Base-by-base conservation (phyloP, 2,888 invertebrate species). In the Lottia scabra region DNA sequence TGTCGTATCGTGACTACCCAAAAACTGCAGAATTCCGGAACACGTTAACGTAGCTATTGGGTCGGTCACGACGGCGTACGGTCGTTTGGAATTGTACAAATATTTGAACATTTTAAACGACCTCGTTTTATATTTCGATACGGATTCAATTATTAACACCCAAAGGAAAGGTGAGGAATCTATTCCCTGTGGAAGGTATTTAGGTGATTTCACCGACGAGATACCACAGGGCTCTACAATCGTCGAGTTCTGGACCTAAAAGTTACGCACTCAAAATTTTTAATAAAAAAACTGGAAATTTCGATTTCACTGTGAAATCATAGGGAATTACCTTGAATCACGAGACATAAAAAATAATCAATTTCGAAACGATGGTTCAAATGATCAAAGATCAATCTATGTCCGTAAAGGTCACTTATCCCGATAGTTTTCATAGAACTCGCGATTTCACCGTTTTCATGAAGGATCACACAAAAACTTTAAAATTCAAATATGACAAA, bases 51-150 rank as follows among this genome's bases (percentile, higher is more conserved):
- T 56, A 2, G 5, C 56, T 4, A 82, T 90, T 10, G 90, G 89
- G 0, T 82, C 85, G 0, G 89, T 87, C 66, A 87, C 87, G 0
- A 89, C 89, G 0, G 73, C 84, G 6, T 80, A 83, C 48, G 87
- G 89, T 0, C 67, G 88, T 5, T 69, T 89, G 1, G 83, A 85
- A 72, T 74, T 90, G 0, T 88, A 87, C 71, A 67, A 69, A 2
- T 84, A 85, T 27, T 70, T 90, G 4, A 81, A 88, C 12, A 71
- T 71, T 26, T 73, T 90, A 8, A 82, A 76, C 6, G 68, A 78
- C 44, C 65, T 85, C 16, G 84, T 84, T 13, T 68, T 89, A 13
- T 89, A 90, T 75, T 87, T 76, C 65, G 88, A 90, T 66, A 90
- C 89, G 0, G 88, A 89, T 72, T 83, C 83, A 2, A 80, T 88